Conservation (phyloP, 2,113 vertebrate species). For the Oncorhynchus keta region DNA sequence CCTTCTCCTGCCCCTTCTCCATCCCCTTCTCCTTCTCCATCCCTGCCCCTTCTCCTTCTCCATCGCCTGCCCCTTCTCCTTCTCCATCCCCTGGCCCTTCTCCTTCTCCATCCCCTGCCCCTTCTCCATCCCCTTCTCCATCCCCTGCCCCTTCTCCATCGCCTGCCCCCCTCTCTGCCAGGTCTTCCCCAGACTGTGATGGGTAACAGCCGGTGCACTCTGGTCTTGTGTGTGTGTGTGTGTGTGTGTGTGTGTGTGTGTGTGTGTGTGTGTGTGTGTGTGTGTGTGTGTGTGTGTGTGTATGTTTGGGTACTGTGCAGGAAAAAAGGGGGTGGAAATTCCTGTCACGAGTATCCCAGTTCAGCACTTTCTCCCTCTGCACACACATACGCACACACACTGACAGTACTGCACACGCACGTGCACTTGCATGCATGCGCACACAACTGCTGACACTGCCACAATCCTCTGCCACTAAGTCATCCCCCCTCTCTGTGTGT, state of each 20-base stretch:
- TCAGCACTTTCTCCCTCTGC: constrained; percentile 56
- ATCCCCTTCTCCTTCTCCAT: no score
- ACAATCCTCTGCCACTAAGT: constrained; percentile 43
- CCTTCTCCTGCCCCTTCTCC: no score
- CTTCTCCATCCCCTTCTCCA: no score
- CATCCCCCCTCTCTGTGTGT: constrained; percentile 1
- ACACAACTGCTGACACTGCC: constrained; percentile 44
- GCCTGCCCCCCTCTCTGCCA: not conserved
- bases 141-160: no score
- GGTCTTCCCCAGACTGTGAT: not conserved
- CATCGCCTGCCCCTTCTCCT: no score
- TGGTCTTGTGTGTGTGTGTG: not conserved
- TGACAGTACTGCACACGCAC: not conserved
- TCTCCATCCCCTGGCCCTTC: no score
- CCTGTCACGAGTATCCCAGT: constrained; percentile 67
- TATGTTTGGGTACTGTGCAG: constrained; percentile 34
- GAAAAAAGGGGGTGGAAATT: constrained; percentile 63
- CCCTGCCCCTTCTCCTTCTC: no score
- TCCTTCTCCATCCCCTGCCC: no score
- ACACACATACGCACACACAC: constrained; percentile 9
- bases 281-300: no score
- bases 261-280: no score
- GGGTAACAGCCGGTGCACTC: not conserved
- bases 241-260: no score
- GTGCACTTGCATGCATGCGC: not conserved